Conservation (phyloP, 2,113 vertebrate genomes). For the Colius striatus region DNA sequence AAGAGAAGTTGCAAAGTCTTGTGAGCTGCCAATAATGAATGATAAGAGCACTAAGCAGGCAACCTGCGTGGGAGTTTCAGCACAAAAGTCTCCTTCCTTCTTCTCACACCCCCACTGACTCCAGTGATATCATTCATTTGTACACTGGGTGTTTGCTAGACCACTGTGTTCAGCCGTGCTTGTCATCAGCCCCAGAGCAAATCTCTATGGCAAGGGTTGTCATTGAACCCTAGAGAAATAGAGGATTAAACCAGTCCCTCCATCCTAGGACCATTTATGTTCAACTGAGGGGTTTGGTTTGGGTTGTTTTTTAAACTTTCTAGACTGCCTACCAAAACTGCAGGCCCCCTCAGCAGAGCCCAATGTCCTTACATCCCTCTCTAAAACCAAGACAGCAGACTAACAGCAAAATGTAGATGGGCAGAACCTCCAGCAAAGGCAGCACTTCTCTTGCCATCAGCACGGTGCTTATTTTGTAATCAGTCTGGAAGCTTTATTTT, state of each 20-base stretch:
- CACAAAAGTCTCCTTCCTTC: background rate
- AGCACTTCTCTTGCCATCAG: constrained; percentile 5
- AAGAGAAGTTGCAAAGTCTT: background rate
- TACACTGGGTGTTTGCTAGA: background rate
- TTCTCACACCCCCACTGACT: background rate
- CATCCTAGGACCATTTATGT: background rate
- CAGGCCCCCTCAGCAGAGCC: background rate
- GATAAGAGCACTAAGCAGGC: background rate
- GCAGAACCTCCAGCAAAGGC: background rate
- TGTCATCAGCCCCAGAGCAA: background rate
- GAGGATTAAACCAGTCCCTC: background rate
- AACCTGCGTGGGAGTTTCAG: background rate
- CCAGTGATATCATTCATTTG: background rate
- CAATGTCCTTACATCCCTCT: background rate
- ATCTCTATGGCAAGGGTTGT: background rate
- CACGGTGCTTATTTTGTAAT: background rate
- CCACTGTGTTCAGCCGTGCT: background rate
- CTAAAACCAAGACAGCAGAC: background rate
- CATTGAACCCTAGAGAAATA: background rate
- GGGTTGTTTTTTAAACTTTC: background rate
- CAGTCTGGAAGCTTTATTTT: constrained; percentile 44
- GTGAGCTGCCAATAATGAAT: background rate
- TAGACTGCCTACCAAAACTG: background rate
- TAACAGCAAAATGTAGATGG: background rate
- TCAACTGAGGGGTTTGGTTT: background rate